Conservation (phyloP, 2,888 invertebrate species). For the Orthosia cruda region DNA sequence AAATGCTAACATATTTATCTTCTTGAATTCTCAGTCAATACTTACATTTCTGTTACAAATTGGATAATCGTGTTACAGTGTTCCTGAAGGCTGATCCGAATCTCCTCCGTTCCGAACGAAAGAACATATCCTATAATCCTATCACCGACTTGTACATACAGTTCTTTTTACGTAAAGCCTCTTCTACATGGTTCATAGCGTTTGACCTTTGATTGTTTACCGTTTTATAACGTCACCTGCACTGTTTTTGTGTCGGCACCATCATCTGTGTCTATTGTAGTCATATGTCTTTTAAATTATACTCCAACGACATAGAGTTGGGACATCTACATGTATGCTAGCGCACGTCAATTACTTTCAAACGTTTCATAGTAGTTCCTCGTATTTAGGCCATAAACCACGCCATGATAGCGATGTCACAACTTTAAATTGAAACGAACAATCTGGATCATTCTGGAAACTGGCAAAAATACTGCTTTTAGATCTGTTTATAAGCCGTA, state of each 20-base stretch:
- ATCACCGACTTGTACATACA: conserved; percentile 24
- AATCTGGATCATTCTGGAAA: conserved; percentile 42
- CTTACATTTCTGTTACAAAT: conserved; percentile 20
- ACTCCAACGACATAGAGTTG: conserved; percentile 25
- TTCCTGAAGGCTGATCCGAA: conserved; percentile 26
- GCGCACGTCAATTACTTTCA: conserved; percentile 46
- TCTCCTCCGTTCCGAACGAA: conserved; percentile 21
- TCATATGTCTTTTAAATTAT: conserved; percentile 23
- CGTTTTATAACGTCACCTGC: conserved; percentile 19
- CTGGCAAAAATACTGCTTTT: conserved; percentile 2
- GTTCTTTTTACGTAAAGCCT: conserved; percentile 9
- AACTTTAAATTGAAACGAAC: conserved; percentile 58
- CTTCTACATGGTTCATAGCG: conserved; percentile 26
- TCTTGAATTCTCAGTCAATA: conserved; percentile 11
- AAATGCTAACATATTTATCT: background rate
- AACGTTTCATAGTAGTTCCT: conserved; percentile 35
- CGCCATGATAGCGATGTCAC: conserved; percentile 57
- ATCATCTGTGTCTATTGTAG: background rate
- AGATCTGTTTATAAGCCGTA: conserved; percentile 28
- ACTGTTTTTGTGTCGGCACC: conserved; percentile 29
- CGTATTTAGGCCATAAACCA: conserved; percentile 58
- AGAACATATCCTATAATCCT: conserved; percentile 35
- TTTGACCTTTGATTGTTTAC: conserved; percentile 46
- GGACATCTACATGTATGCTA: conserved; percentile 36
- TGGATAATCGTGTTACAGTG: conserved; percentile 29